A percentile compares a stretch with the other conserved stretches of the same genome.
Conservation (phyloP, 2,888 invertebrate genomes). For the Pherbina coryleti region DNA sequence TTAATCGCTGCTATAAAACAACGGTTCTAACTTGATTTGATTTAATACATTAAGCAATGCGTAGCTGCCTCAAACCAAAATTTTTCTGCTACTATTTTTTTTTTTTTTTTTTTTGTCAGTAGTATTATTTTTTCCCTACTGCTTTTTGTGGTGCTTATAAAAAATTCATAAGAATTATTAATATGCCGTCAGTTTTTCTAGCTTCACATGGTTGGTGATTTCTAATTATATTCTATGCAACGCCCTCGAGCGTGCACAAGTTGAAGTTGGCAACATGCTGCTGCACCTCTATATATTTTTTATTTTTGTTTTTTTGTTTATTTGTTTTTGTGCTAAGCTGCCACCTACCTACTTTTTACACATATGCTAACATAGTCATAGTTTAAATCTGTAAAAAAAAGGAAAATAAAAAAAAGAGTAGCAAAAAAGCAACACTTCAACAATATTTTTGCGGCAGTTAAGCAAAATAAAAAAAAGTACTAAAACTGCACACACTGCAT, state of each 20-base stretch:
- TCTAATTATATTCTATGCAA: constrained; percentile 24
- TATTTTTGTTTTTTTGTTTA: neutral
- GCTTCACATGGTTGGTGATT: neutral
- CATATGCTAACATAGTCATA: neutral
- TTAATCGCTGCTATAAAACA: too few relatives aligned
- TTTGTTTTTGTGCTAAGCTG: neutral
- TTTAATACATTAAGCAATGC: too few relatives aligned
- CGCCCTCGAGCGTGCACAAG: constrained; percentile 33
- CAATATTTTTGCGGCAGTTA: neutral
- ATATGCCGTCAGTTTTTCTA: too few relatives aligned
- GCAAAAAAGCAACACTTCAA: neutral
- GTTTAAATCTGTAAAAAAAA: neutral
- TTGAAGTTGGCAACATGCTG: constrained; percentile 18
- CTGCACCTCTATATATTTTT: neutral
- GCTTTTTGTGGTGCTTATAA: too few relatives aligned
- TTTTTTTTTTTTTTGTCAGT: too few relatives aligned
- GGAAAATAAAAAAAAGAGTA: neutral
- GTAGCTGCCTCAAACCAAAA: too few relatives aligned
- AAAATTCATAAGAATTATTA: too few relatives aligned
- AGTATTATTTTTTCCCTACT: too few relatives aligned
- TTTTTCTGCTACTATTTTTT: too few relatives aligned
- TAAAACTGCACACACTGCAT: neutral
- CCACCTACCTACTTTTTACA: neutral
- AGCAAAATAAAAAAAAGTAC: neutral
- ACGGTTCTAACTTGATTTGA: too few relatives aligned